Conservation (phyloP, 2,113 vertebrate species). For the Phyllopteryx taeniolatus region DNA sequence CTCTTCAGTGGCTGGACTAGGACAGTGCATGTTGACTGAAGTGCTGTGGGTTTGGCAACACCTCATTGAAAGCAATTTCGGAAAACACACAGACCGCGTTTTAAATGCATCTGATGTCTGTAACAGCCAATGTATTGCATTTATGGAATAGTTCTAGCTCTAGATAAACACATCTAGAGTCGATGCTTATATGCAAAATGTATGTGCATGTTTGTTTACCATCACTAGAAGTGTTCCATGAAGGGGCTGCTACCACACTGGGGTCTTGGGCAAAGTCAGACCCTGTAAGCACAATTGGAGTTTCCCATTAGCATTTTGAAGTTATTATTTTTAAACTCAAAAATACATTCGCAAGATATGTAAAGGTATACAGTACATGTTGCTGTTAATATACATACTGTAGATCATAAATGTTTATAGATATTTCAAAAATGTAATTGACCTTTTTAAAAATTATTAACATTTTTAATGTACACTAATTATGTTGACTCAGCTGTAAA, state of each 20-base stretch:
- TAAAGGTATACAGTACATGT: neutral
- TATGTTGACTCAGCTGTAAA: neutral
- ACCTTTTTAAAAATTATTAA: too few species aligned
- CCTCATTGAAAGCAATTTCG: slow-evolving; percentile 16
- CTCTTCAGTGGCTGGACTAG: slow-evolving; percentile 1
- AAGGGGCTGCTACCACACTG: slow-evolving; percentile 79
- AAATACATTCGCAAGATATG: too few species aligned
- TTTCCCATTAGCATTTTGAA: slow-evolving; percentile 20
- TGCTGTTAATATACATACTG: too few species aligned
- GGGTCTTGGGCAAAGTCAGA: slow-evolving; percentile 79
- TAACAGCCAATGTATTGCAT: slow-evolving; percentile 6
- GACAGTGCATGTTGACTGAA: neutral
- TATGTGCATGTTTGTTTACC: slow-evolving; percentile 63
- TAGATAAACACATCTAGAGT: neutral
- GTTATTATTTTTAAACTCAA: neutral
- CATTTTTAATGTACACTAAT: neutral
- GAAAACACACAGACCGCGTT: slow-evolving; percentile 1
- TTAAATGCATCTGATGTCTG: slow-evolving; percentile 1
- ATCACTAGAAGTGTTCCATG: slow-evolving; percentile 87
- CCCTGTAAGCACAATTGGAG: slow-evolving; percentile 72
- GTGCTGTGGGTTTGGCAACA: slow-evolving; percentile 24
- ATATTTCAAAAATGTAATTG: neutral
- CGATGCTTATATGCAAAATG: neutral
- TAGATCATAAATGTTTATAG: too few species aligned
- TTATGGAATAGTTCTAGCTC: neutral